These are phyloP conservation scores for Callyntrura sp. DNA, from an alignment of 2,888 invertebrate species.

Conservation along the genomic window DNA sequence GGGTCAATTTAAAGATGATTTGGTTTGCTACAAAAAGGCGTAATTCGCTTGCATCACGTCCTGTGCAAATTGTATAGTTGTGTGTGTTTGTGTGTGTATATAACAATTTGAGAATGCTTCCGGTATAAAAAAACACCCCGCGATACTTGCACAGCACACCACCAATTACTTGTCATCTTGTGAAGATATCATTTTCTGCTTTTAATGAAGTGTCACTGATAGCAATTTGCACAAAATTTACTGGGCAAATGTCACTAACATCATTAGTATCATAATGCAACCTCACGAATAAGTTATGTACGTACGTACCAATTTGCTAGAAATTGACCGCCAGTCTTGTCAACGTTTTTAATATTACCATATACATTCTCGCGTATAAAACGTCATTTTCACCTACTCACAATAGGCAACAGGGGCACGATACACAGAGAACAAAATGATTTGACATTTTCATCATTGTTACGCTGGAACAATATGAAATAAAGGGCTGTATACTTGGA, in stretches of 20 bases:
- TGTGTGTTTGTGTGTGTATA: neutral
- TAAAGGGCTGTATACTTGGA: no score
- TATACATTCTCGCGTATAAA: no score
- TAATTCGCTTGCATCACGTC: no score
- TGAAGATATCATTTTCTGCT: neutral
- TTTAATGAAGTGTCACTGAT: constrained; percentile 44
- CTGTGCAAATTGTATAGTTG: neutral
- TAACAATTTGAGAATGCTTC: neutral
- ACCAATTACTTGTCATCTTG: neutral
- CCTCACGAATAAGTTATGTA: neutral
- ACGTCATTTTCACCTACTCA: no score
- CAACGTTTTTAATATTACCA: no score
- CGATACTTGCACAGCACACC: neutral
- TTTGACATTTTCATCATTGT: neutral
- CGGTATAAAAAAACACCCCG: neutral
- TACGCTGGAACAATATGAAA: neutral
- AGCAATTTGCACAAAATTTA: constrained; percentile 1
- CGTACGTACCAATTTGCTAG: neutral
- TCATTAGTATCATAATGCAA: neutral
- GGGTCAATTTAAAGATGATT: constrained; percentile 22
- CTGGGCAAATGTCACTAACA: neutral
- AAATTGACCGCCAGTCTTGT: no score
- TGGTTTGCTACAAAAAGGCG: no score
- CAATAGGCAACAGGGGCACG: no score
- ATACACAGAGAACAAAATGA: neutral